Conservation (phyloP, 2,797 vertebrate genomes). For the Semotilus atromaculatus region DNA sequence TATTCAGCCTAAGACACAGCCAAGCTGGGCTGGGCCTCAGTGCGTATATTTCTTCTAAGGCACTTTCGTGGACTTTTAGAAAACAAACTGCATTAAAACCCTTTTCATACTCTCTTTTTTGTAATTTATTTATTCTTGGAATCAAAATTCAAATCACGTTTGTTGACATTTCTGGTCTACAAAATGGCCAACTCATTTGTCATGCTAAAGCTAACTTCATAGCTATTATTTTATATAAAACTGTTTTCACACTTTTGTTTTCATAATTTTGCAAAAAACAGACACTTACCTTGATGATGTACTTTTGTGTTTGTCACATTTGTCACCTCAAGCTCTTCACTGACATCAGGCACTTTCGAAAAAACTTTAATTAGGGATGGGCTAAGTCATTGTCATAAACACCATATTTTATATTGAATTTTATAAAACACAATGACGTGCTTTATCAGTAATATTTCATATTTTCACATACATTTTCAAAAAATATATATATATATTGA, state of each 20-base stretch:
- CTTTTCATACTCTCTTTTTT: neutral
- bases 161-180: slow-evolving; percentile 9
- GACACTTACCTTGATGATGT: neutral
- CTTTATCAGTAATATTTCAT: neutral
- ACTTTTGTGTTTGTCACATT: neutral
- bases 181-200: neutral
- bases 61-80: neutral
- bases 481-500: neutral
- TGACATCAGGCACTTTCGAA: neutral
- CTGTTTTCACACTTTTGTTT: neutral
- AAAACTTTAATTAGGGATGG: neutral
- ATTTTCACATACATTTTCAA: neutral
- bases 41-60: neutral
- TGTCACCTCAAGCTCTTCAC: neutral
- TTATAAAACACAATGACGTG: neutral
- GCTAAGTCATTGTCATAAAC: too few species aligned
- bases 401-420: neutral
- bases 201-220: neutral
- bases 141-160: neutral
- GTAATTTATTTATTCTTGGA: neutral
- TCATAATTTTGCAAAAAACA: neutral
- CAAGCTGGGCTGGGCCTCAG: neutral
- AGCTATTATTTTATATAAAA: neutral
- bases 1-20: neutral
- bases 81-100: neutral